Base-by-base conservation (phyloP, 2,113 vertebrate genomes). In the Ammodytes dubius region DNA sequence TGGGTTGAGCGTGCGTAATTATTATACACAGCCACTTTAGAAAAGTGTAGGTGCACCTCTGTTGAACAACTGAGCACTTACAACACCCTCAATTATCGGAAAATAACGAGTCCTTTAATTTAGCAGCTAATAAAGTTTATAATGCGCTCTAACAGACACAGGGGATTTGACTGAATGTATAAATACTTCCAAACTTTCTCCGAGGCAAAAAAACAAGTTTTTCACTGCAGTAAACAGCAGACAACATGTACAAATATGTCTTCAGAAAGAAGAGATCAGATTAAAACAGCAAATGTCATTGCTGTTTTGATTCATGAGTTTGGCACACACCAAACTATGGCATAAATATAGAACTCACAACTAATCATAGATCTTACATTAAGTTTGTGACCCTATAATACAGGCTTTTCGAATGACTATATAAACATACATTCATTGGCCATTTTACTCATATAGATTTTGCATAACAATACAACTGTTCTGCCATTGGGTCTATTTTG, bases 51-150 rank as follows among this genome's bases (percentile, higher is more conserved):
- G 80, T 86, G 86, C 77, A 74, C 71, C 49, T 74, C 70, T 79
- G 59, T 72, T 83, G 80, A 92, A 86, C 74, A 69, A 77, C 70
- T 61, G 84, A 87, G 88, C 64, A 78, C 92, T 94, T 92, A 94
- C 89, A 89, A 90, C 79, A 88, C 90, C 88, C 43, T 78, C 89
- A 95, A 93, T 95, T 94, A 95, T 88, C 46, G n/a, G 67, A 89
- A 82, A 86, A 92, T 90, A 91, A 93, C 89, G 40, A 86, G 75
- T 81, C 87, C 82, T 89, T 89, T 83, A 83, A 93, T 86, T 90
- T 79, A 91, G 77, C 77, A 77, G 90, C 85, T 85, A 89, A 92
- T 92, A 91, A 92, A 27, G 27, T 90, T 93, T 89, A 92, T 83
- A 74, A 60, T 71, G 0, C 81, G 87, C 88, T 91, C 89, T 77